Percentiles rank a stretch among this genome's conserved stretches.
These are phyloP conservation scores for Scartelaos histophorus DNA, from an alignment of 2,113 vertebrate species.

Conservation along the genomic window DNA sequence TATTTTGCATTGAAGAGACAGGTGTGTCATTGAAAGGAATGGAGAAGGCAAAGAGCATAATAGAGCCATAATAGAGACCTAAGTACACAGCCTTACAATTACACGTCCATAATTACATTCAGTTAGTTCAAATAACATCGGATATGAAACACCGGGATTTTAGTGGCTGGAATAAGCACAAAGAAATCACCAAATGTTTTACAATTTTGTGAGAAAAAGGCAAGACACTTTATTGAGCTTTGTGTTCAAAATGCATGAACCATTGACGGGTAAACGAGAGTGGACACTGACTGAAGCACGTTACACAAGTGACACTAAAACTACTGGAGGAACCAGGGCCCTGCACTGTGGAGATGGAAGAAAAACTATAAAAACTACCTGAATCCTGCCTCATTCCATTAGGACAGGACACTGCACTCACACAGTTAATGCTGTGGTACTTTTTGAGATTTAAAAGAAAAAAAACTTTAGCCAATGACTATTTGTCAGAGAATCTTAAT, in stretches of 20 bases:
- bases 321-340: slow-evolving; percentile 25
- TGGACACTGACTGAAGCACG: slow-evolving; percentile 40
- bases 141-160: slow-evolving; percentile 48
- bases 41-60: slow-evolving; percentile 63
- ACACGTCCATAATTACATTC: slow-evolving; percentile 70
- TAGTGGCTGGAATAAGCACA: slow-evolving; percentile 35
- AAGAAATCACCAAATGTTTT: slow-evolving; percentile 51
- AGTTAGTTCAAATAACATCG: slow-evolving; percentile 63
- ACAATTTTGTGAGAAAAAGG: slow-evolving; percentile 40
- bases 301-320: slow-evolving; percentile 45
- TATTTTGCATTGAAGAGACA: slow-evolving; percentile 58
- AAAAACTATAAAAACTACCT: not conserved
- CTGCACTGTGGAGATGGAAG: not conserved
- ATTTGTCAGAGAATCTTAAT: not conserved
- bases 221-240: slow-evolving; percentile 49
- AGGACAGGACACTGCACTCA: not conserved
- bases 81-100: slow-evolving; percentile 31
- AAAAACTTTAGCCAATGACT: not conserved
- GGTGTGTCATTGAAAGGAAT: slow-evolving; percentile 59
- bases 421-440: not conserved
- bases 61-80: slow-evolving; percentile 56
- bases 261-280: slow-evolving; percentile 23
- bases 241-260: slow-evolving; percentile 49
- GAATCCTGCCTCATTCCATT: not conserved
- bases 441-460: too few species aligned